phyloP scores from a whole-genome alignment of 2,113 vertebrate genomes.

The Perca schrenkii region DNA sequence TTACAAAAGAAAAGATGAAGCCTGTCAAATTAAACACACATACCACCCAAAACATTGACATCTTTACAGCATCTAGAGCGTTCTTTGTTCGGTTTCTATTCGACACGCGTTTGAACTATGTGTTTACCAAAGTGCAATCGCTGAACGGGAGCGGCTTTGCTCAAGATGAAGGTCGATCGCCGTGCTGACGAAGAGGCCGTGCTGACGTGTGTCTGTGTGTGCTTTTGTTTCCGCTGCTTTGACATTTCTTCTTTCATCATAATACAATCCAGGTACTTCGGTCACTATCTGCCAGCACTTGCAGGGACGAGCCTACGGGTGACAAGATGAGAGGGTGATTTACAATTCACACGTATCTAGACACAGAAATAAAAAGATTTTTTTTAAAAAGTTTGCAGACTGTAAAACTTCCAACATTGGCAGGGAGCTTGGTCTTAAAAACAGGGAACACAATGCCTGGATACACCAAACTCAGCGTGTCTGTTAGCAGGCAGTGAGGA shows the following conservation, averaged over 20 bases:
- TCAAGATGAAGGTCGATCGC: neutral
- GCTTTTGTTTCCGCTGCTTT: conserved; percentile 2
- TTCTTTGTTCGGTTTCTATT: conserved; percentile 24
- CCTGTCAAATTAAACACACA: conserved; percentile 33
- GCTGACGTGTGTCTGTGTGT: neutral
- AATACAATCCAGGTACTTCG: conserved; percentile 93
- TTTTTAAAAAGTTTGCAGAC: neutral
- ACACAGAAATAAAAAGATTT: neutral
- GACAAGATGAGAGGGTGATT: neutral
- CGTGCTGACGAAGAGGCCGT: neutral
- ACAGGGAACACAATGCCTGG: neutral
- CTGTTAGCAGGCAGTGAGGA: neutral
- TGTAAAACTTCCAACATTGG: neutral
- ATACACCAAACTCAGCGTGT: neutral
- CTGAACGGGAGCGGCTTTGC: conserved; percentile 5
- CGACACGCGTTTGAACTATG: conserved; percentile 19
- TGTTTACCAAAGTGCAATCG: conserved; percentile 15
- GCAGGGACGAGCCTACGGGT: conserved; percentile 88
- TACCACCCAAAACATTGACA: conserved; percentile 6
- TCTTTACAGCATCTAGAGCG: conserved; percentile 23
- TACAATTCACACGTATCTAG: neutral
- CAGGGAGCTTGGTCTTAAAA: neutral
- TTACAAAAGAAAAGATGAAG: conserved; percentile 24
- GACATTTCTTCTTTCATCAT: conserved; percentile 71
- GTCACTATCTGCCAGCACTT: conserved; percentile 91